phyloP scores from a whole-genome alignment of 2,113 vertebrate species.

The Bungarus multicinctus region DNA sequence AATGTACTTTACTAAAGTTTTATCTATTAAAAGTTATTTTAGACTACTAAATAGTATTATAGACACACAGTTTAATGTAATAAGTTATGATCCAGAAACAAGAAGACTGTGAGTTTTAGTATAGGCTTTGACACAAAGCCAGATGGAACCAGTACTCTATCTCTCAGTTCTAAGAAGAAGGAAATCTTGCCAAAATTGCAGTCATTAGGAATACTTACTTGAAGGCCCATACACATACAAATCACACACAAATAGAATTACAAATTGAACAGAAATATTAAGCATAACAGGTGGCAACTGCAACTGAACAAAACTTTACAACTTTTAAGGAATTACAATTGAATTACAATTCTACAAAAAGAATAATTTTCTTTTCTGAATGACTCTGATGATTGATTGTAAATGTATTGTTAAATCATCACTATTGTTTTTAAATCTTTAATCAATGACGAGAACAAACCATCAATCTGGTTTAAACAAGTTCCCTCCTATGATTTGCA shows the following conservation, averaged over 20 bases:
- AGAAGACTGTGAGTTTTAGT: background rate
- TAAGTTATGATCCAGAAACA: background rate
- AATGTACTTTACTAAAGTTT: background rate
- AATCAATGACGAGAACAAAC: background rate
- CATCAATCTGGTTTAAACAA: background rate
- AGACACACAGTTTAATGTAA: background rate
- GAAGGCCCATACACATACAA: background rate
- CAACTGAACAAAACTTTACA: background rate
- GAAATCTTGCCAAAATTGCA: background rate
- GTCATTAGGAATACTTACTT: background rate
- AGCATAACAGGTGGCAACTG: background rate
- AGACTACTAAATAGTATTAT: background rate
- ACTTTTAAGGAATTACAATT: background rate
- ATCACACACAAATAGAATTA: background rate
- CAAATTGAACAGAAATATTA: background rate
- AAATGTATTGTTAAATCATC: background rate
- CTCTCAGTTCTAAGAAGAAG: background rate
- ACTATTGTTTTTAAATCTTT: background rate
- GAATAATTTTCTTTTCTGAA: background rate
- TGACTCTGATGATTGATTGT: background rate
- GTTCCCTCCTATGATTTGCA: background rate
- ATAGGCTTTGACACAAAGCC: background rate
- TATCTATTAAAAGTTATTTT: background rate
- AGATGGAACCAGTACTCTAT: background rate
- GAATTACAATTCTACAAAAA: background rate